Evolutionary conservation across 2,797 vertebrate species (phyloP).

Genomic region (Triplophysa bombifrons): DNA sequence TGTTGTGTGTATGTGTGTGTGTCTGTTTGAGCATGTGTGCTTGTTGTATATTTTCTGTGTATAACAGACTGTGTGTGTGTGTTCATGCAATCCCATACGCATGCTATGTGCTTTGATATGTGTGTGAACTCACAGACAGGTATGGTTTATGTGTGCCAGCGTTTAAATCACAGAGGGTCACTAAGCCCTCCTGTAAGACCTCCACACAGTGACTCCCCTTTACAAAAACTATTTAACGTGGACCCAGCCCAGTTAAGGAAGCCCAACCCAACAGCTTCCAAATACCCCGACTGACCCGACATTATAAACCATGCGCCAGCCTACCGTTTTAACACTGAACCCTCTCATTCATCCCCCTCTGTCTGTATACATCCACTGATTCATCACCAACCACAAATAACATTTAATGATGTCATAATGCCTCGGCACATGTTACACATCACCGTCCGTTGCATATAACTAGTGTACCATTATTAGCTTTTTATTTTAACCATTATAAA

Average conservation of each 20-base stretch:
- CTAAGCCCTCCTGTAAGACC: conserved; percentile 62
- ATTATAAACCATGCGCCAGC: conserved; percentile 35
- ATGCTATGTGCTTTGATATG: not conserved
- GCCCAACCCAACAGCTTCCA: conserved; percentile 68
- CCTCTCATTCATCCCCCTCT: conserved; percentile 25
- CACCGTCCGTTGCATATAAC: conserved; percentile 26
- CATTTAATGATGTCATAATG: conserved; percentile 35
- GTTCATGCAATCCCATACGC: not conserved
- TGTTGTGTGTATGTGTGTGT: conserved; percentile 1
- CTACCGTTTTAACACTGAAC: conserved; percentile 30
- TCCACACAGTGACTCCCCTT: conserved; percentile 64
- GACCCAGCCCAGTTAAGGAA: conserved; percentile 69
- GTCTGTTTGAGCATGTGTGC: not conserved
- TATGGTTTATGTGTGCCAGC: conserved; percentile 35
- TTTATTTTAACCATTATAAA: conserved; percentile 20
- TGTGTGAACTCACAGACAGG: conserved; percentile 18
- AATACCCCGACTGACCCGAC: conserved; percentile 53
- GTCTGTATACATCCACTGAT: conserved; percentile 1
- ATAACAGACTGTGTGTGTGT: conserved; percentile 13
- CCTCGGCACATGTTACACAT: conserved; percentile 19
- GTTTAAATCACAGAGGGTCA: conserved; percentile 60
- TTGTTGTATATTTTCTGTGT: conserved; percentile 30
- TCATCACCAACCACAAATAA: conserved; percentile 29
- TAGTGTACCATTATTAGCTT: conserved; percentile 5
- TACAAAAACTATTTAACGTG: conserved; percentile 71